Evolutionary conservation across 2,888 invertebrate genomes (phyloP), one percentile per base, ranked within the genome.

Genomic region (Agrypnus murinus): DNA sequence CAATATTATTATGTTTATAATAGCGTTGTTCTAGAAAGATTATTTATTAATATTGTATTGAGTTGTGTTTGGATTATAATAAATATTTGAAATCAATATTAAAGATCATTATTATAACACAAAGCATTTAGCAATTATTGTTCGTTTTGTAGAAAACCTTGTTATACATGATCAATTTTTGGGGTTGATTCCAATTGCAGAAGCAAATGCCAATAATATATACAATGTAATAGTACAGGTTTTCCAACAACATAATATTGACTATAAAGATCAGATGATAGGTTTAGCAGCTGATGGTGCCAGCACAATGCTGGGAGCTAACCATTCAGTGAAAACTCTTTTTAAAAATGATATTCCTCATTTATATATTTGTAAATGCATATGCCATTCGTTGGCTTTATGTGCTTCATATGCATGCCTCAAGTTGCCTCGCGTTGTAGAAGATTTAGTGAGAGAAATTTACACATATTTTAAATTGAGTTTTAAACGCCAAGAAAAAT

Each of bases 301-400:
- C 10, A 70, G 14, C 57, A 66, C 38, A 59, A 75, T 36, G 75
- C 74, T 14, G 73, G 73, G 17, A 50, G 59, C 40, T 14, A 46
- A 10, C 46, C 62, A 9, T 60, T 76, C 10, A n/a, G n/a, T n/a
- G n/a, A n/a, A n/a, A n/a, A n/a, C n/a, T n/a, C n/a, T n/a, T n/a
- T n/a, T n/a, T n/a, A 72, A 72, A 71, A 45, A 70, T 48, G 72
- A 73, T 45, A 14, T 77, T 14, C 81, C 81, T 38, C 43, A 75
- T 57, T 80, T 83, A 69, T 77, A 79, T 8, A 77, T 74, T 32
- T 69, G 83, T 31, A 82, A 80, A 71, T 84, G 82, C 69, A 79
- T 77, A 31, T 83, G 82, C 66, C 83, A 82, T 69, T 77, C 80
- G 75, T 77, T 80, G 38, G 77, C 82, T 72, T 73, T 83, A 59